These are phyloP conservation scores for Tridacna crocea DNA, from an alignment of 2,888 invertebrate genomes.

Conservation along the genomic window DNA sequence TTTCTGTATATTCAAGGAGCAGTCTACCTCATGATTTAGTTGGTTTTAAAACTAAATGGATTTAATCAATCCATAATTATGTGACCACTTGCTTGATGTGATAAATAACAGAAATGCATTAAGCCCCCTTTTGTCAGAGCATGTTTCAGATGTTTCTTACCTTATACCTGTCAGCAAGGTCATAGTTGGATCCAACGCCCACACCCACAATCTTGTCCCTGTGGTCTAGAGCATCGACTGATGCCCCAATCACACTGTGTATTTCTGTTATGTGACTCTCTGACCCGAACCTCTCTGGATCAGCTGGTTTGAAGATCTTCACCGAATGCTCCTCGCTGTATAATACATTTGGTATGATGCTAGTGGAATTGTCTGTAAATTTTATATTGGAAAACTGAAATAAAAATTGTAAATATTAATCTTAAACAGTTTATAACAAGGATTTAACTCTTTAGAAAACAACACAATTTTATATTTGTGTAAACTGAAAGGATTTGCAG, in stretches of 20 bases:
- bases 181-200: slow-evolving; percentile 64
- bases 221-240: slow-evolving; percentile 69
- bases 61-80: too few relatives aligned
- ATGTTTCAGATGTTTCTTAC: slow-evolving; percentile 55
- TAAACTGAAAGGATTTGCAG: too few relatives aligned
- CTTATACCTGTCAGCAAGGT: slow-evolving; percentile 62
- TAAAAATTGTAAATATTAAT: slow-evolving; percentile 20
- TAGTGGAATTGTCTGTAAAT: slow-evolving; percentile 44
- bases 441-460: too few relatives aligned
- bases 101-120: too few relatives aligned
- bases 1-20: too few relatives aligned
- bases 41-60: too few relatives aligned
- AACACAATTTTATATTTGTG: too few relatives aligned
- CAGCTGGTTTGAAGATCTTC: slow-evolving; percentile 51
- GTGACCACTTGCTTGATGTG: too few relatives aligned
- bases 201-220: slow-evolving; percentile 67
- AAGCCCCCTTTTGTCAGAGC: too few relatives aligned
- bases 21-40: too few relatives aligned
- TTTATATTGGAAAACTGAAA: slow-evolving; percentile 61
- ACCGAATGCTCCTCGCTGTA: slow-evolving; percentile 64
- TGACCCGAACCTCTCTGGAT: slow-evolving; percentile 17
- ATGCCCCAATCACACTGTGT: slow-evolving; percentile 73
- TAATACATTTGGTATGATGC: slow-evolving; percentile 48
- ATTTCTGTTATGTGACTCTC: slow-evolving; percentile 61
- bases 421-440: not conserved